phyloP scores from a whole-genome alignment of 2,797 vertebrate genomes.

The Acipenser ruthenus region DNA sequence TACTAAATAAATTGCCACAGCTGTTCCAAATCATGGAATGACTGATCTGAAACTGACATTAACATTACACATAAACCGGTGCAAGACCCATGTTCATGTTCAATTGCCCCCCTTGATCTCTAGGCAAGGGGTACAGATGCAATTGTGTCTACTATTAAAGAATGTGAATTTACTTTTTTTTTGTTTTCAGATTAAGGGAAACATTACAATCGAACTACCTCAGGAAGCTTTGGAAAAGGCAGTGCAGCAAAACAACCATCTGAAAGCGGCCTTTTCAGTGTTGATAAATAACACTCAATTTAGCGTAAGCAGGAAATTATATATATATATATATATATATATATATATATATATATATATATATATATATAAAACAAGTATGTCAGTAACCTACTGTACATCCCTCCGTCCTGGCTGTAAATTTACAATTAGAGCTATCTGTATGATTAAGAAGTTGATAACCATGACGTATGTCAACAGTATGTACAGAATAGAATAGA shows the following conservation, averaged over 20 bases:
- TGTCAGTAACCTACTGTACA: too few relatives aligned
- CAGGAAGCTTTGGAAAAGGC: not conserved
- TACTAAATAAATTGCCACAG: too few relatives aligned
- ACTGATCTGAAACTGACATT: not conserved
- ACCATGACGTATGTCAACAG: too few relatives aligned
- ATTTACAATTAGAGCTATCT: too few relatives aligned
- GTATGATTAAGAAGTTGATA: too few relatives aligned
- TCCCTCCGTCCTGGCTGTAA: too few relatives aligned
- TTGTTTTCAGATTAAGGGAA: not conserved
- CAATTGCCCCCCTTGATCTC: not conserved
- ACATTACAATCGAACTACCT: not conserved
- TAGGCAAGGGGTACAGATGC: too few relatives aligned
- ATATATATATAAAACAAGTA: too few relatives aligned
- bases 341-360: not conserved
- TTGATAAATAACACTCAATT: not conserved
- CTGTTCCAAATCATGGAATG: not conserved
- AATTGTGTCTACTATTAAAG: too few relatives aligned
- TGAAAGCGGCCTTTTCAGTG: not conserved
- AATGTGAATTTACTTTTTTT: not conserved
- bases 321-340: not conserved
- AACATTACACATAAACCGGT: not conserved
- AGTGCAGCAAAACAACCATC: not conserved
- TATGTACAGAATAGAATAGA: too few relatives aligned
- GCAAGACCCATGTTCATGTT: not conserved
- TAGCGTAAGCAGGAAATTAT: not conserved